These are phyloP conservation scores for Enteromius anoplus DNA, from an alignment of 2,797 vertebrate species.

Conservation along the genomic window DNA sequence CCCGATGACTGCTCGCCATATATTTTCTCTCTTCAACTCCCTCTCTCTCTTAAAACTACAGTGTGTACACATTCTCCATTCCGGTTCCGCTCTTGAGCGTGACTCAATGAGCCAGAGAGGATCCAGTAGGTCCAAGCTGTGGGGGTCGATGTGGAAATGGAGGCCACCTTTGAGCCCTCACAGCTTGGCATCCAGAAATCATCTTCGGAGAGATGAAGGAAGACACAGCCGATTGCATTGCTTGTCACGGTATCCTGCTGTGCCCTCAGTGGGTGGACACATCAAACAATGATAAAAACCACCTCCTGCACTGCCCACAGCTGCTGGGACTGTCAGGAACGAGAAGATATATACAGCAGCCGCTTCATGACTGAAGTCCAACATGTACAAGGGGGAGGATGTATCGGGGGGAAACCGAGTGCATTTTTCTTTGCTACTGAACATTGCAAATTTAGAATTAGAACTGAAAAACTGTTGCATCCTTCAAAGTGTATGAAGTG, in stretches of 20 bases:
- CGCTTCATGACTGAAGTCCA: constrained; percentile 50
- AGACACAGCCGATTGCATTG: constrained; percentile 59
- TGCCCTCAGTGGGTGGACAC: constrained; percentile 48
- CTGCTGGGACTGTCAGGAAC: constrained; percentile 19
- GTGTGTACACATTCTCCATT: constrained; percentile 21
- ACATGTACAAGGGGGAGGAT: constrained; percentile 24
- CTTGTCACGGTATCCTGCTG: constrained; percentile 45
- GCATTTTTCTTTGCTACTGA: constrained; percentile 70
- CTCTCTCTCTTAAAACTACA: constrained; percentile 35
- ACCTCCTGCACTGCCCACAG: not conserved
- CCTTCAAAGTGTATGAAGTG: not conserved
- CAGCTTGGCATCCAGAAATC: constrained; percentile 33
- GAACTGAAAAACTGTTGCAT: not conserved
- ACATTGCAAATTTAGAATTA: not conserved
- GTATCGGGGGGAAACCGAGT: constrained; percentile 11
- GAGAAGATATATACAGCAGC: constrained; percentile 38
- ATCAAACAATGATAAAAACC: constrained; percentile 47
- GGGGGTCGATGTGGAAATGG: constrained; percentile 41
- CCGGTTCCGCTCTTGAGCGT: constrained; percentile 46
- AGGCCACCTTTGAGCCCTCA: constrained; percentile 53
- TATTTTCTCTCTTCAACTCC: constrained; percentile 36
- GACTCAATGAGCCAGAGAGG: constrained; percentile 60
- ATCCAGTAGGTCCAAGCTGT: constrained; percentile 46
- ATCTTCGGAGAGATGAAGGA: constrained; percentile 45
- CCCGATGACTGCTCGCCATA: constrained; percentile 3